These are phyloP conservation scores for Xenopus borealis DNA, from an alignment of 2,113 vertebrate species.

Conservation along the genomic window DNA sequence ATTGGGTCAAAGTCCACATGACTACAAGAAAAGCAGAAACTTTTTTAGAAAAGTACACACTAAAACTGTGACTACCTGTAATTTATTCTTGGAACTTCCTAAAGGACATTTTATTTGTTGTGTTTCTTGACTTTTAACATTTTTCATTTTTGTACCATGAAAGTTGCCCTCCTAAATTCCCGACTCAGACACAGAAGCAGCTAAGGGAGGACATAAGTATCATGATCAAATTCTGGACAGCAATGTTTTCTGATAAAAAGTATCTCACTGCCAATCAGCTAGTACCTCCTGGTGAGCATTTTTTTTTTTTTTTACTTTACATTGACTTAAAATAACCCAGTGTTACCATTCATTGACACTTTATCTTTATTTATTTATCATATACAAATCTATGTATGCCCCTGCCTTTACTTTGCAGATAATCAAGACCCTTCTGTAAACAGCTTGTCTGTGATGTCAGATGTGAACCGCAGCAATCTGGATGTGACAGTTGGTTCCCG, in stretches of 20 bases:
- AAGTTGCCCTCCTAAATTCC: constrained; percentile 83
- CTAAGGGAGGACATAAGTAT: constrained; percentile 95
- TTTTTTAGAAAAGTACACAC: too few relatives aligned
- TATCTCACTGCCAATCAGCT: constrained; percentile 89
- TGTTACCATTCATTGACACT: too few relatives aligned
- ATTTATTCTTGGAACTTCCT: too few relatives aligned
- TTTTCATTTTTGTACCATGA: background rate
- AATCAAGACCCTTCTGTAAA: constrained; percentile 83
- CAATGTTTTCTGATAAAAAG: constrained; percentile 95
- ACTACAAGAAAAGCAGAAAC: too few relatives aligned
- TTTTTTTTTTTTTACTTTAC: too few relatives aligned
- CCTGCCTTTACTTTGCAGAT: constrained; percentile 63
- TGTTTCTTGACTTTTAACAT: background rate
- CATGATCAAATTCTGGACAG: constrained; percentile 92
- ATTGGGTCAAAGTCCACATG: too few relatives aligned
- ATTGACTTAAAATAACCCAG: too few relatives aligned
- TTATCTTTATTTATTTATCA: too few relatives aligned
- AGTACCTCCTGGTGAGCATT: constrained; percentile 79
- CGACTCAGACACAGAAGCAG: constrained; percentile 87
- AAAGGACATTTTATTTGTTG: too few relatives aligned
- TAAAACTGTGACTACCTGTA: too few relatives aligned
- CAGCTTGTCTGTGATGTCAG: constrained; percentile 69
- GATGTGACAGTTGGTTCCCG: constrained; percentile 87
- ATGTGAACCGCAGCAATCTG: constrained; percentile 81
- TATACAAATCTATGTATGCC: too few relatives aligned